phyloP scores from a whole-genome alignment of 1,140 invertebrate genomes.

The Bradysia coprophila region DNA sequence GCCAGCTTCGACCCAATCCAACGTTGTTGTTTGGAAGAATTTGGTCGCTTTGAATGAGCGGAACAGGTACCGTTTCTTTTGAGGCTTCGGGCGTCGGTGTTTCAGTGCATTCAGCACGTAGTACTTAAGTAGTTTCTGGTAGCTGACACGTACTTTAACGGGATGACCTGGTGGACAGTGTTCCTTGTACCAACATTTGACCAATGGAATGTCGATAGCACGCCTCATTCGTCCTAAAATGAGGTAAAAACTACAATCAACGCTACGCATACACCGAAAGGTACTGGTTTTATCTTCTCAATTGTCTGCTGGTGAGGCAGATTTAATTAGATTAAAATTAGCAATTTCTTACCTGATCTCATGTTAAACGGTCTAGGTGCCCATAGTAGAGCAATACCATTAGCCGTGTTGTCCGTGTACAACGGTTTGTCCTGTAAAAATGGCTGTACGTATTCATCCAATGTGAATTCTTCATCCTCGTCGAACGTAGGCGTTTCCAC shows the following conservation, averaged over 20 bases:
- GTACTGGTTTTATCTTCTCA: too few relatives aligned
- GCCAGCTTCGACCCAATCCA: conserved; percentile 99
- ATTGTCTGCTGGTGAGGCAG: too few relatives aligned
- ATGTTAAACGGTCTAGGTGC: conserved; percentile 95
- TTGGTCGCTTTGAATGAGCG: conserved; percentile 99
- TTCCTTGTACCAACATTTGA: conserved; percentile 95
- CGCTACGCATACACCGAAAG: too few relatives aligned
- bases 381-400: conserved; percentile 97
- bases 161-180: conserved; percentile 97
- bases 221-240: conserved; percentile 64
- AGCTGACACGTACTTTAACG: conserved; percentile 97
- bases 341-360: conserved; percentile 77
- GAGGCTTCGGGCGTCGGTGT: conserved; percentile 92
- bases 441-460: conserved; percentile 78
- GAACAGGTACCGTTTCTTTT: conserved; percentile 93
- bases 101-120: conserved; percentile 96
- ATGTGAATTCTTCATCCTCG: conserved; percentile 87
- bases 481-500: conserved; percentile 68
- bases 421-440: conserved; percentile 89
- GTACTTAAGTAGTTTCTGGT: conserved; percentile 97
- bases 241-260: too few relatives aligned
- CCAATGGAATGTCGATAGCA: conserved; percentile 91
- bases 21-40: conserved; percentile 97
- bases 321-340: too few relatives aligned
- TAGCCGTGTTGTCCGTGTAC: conserved; percentile 97